Percentiles rank a stretch among this genome's conserved stretches.
Evolutionary conservation across 2,888 invertebrate species (phyloP).

Genomic region (Xestia ashworthii): DNA sequence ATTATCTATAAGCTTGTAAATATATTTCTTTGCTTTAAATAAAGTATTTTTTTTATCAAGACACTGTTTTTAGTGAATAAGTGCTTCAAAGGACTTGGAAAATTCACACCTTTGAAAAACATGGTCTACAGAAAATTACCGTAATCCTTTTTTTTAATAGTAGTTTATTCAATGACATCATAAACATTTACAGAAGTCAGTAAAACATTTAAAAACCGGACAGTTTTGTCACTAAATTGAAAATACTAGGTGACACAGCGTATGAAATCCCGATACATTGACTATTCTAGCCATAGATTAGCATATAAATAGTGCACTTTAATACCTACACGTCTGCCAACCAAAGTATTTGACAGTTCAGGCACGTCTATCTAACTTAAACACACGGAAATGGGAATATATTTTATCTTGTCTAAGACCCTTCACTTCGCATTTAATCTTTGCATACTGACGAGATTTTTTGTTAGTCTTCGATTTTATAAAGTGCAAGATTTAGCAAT

Average conservation of each 20-base stretch:
- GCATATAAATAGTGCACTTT: slow-evolving; percentile 18
- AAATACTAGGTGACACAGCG: slow-evolving; percentile 7
- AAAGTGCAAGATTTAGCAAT: not conserved
- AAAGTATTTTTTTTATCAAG: too few species aligned
- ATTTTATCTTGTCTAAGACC: not conserved
- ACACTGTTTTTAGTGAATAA: not conserved
- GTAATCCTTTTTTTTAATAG: not conserved
- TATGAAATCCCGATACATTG: not conserved
- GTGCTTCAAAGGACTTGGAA: not conserved
- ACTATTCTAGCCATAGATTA: not conserved
- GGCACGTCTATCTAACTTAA: slow-evolving; percentile 9
- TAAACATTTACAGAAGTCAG: not conserved
- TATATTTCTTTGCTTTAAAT: not conserved
- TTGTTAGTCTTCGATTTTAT: slow-evolving; percentile 21
- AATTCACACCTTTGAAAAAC: not conserved
- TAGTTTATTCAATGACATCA: not conserved
- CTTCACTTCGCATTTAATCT: not conserved
- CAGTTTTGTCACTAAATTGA: not conserved
- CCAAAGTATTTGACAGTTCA: not conserved
- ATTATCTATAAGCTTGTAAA: not conserved
- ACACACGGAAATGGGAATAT: slow-evolving; percentile 17
- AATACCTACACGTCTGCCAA: slow-evolving; percentile 21
- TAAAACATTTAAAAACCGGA: not conserved
- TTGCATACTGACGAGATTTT: not conserved
- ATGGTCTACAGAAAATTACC: not conserved